phyloP scores from a whole-genome alignment of 2,888 invertebrate species.

The Polydrusus pterygomalis region DNA sequence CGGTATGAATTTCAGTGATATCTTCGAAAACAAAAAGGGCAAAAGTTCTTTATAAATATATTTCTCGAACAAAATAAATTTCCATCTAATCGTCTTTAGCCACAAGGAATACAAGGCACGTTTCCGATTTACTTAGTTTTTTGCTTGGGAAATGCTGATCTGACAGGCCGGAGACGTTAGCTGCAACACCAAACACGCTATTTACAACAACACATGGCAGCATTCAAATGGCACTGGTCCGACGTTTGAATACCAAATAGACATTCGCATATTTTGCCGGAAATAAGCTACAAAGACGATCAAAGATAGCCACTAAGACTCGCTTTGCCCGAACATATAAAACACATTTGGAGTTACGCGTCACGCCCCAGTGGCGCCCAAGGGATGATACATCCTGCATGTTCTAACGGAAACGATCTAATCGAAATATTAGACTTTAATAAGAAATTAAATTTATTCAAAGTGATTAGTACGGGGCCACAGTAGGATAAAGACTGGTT shows the following conservation, averaged over 20 bases:
- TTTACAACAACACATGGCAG: conserved; percentile 48
- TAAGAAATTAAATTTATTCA: not conserved
- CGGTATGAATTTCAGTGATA: not conserved
- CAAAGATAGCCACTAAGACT: conserved; percentile 34
- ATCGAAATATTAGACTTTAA: conserved; percentile 13
- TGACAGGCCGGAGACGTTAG: conserved; percentile 44
- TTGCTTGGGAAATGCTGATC: conserved; percentile 37
- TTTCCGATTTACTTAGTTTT: conserved; percentile 36
- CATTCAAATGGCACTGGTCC: conserved; percentile 43
- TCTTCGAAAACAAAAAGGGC: no score
- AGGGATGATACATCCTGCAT: conserved; percentile 13
- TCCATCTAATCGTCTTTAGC: conserved; percentile 21
- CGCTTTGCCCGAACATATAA: conserved; percentile 33
- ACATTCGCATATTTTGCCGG: conserved; percentile 35
- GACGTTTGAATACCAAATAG: conserved; percentile 48
- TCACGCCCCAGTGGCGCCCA: conserved; percentile 11
- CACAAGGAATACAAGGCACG: conserved; percentile 25
- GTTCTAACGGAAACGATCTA: not conserved
- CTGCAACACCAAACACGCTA: conserved; percentile 47
- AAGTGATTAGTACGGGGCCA: not conserved
- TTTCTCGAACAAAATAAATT: not conserved
- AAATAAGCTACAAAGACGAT: conserved; percentile 45
- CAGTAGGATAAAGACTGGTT: no score
- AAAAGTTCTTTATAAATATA: not conserved
- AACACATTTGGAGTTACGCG: conserved; percentile 34